Base-by-base conservation (phyloP, 2,113 vertebrate species). In the Glareola pratincola region DNA sequence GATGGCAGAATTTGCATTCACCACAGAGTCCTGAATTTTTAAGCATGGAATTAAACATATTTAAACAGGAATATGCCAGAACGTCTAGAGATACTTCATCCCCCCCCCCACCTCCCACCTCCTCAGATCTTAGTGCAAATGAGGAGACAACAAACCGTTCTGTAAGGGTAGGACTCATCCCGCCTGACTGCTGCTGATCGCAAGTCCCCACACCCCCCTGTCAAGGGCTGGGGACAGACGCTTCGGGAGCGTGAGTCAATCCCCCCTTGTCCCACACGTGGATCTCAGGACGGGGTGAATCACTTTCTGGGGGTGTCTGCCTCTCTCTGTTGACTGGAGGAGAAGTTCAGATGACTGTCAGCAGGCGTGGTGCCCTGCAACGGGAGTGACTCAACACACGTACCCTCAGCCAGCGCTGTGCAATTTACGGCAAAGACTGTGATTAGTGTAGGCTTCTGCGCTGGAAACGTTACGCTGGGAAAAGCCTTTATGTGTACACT, bases 301-400 rank as follows among this genome's bases (percentile, higher is more conserved):
- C 96, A 97, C 93, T 93, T 95, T 96, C 92, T 95, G 96, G 96
- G 74, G 96, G 96, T 96, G 96, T 97, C 36, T 95, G 92, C 48
- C 71, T 95, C 77, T 94, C 74, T 83, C 75, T 92, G 67, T 45
- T 88, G 86, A 84, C 88, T 92, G 6, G 5, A 90, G 85, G 90
- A 91, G 90, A 93, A 1, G n/a, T 96, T 96, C 94, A 97, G 96
- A 94, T 97, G 96, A 97, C 90, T 85, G 64, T 95, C 95, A 96
- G 92, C 89, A 90, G 88, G 75, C 90, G 60, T 4, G 53, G 90
- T 39, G 43, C 76, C 6, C 1, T 57, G n/a, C 67, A n/a, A 19
- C 4, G 41, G 2, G 12, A 67, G 91, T 97, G 94, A 97, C 90
- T 97, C 93, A 97, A 91, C 37, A 0, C 57, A 32, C 29, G 3